Conservation (phyloP, 2,113 vertebrate species). For the Pedetes capensis region DNA sequence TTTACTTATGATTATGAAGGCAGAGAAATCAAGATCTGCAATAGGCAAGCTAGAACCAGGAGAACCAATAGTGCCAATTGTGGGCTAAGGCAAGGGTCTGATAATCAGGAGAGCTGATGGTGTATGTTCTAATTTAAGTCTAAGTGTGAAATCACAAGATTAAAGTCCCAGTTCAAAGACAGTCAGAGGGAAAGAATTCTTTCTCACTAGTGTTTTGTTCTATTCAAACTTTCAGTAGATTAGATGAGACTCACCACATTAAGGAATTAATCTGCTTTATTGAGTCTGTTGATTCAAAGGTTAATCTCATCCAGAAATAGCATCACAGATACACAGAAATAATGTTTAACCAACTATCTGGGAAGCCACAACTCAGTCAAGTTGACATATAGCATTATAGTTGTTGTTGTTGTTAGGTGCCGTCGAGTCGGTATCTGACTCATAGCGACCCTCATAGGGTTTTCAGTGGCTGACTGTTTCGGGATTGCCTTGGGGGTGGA, state of each 20-base stretch:
- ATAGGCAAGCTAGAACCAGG: background rate
- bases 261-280: background rate
- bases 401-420: too few species aligned
- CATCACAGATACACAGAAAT: background rate
- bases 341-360: background rate
- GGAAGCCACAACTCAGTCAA: background rate
- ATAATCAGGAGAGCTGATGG: background rate
- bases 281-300: background rate
- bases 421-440: too few species aligned
- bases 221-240: background rate
- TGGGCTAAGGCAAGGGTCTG: background rate
- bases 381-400: background rate
- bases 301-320: background rate
- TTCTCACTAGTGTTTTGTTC: too few species aligned
- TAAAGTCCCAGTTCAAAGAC: background rate
- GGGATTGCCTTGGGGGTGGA: too few species aligned
- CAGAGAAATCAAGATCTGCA: background rate
- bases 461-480: too few species aligned
- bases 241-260: background rate
- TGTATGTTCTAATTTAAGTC: background rate
- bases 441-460: too few species aligned
- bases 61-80: background rate
- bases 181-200: background rate
- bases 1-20: background rate
- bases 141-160: background rate